A percentile compares a stretch with the other conserved stretches of the same genome.
phyloP scores from a whole-genome alignment of 2,888 invertebrate species.

The Thecocarcelia acutangulata region DNA sequence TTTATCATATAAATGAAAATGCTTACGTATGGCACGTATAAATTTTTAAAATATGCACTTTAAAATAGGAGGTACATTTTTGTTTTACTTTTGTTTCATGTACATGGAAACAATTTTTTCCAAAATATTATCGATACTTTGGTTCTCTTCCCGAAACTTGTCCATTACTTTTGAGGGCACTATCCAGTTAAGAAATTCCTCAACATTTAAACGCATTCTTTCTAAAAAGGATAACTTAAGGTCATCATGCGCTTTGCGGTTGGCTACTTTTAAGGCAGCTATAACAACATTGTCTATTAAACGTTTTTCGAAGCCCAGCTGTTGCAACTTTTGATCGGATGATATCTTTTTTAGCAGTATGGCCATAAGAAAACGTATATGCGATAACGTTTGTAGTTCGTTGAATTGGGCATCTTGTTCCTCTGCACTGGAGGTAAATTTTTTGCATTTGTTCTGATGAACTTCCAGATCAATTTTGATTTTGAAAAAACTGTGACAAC shows the following conservation, averaged over 20 bases:
- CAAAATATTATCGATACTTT: slow-evolving; percentile 89
- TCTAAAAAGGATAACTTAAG: slow-evolving; percentile 83
- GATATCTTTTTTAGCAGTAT: slow-evolving; percentile 92
- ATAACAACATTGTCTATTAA: slow-evolving; percentile 91
- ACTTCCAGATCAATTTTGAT: slow-evolving; percentile 87
- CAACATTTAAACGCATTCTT: slow-evolving; percentile 88
- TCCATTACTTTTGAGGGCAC: slow-evolving; percentile 90
- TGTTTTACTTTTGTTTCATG: slow-evolving; percentile 76
- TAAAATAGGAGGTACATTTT: not conserved
- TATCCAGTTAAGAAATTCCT: slow-evolving; percentile 90
- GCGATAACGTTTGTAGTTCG: slow-evolving; percentile 84
- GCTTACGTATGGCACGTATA: slow-evolving; percentile 65
- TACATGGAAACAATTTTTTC: slow-evolving; percentile 82
- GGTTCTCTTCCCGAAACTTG: slow-evolving; percentile 87
- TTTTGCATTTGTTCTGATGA: slow-evolving; percentile 84
- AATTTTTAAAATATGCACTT: not conserved
- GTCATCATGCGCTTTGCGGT: slow-evolving; percentile 85
- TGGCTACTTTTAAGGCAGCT: slow-evolving; percentile 89
- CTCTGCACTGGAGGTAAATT: slow-evolving; percentile 38
- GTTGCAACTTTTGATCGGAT: slow-evolving; percentile 88
- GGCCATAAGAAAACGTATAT: slow-evolving; percentile 90
- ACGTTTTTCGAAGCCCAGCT: slow-evolving; percentile 87
- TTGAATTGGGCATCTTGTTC: slow-evolving; percentile 69
- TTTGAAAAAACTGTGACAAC: slow-evolving; percentile 88
- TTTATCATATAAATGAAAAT: slow-evolving; percentile 38